Evolutionary conservation across 2,113 vertebrate species (phyloP).

Genomic region (Hippopotamus amphibius): DNA sequence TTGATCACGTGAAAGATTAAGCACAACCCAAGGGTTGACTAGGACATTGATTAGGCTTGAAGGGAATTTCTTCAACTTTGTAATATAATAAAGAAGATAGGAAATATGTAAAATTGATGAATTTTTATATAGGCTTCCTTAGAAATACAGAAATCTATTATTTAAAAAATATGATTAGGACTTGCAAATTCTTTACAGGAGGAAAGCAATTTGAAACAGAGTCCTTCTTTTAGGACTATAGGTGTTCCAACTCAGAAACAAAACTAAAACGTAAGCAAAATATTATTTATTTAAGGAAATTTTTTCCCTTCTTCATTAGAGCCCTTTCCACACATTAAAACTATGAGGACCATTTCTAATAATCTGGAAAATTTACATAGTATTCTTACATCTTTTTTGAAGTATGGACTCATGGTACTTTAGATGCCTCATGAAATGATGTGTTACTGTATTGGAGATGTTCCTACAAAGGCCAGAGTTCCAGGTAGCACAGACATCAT

Average conservation of each 20-base stretch:
- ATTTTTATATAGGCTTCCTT: conserved; percentile 38
- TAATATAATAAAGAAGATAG: conserved; percentile 39
- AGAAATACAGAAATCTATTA: conserved; percentile 37
- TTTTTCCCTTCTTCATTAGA: neutral
- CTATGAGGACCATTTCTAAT: conserved; percentile 14
- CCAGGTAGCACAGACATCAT: neutral
- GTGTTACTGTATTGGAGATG: neutral
- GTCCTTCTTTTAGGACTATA: neutral
- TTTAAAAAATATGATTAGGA: conserved; percentile 51
- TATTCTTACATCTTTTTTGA: neutral
- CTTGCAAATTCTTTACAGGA: conserved; percentile 62
- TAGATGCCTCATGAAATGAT: neutral
- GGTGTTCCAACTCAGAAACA: conserved; percentile 50
- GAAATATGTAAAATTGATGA: neutral
- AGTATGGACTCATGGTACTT: neutral
- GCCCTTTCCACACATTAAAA: neutral
- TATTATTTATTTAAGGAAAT: conserved; percentile 47
- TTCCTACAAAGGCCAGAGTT: neutral
- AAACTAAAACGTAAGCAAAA: conserved; percentile 57
- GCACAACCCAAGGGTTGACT: neutral
- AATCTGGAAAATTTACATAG: conserved; percentile 1
- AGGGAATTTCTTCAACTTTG: conserved; percentile 11
- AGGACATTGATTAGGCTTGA: neutral
- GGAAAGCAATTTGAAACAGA: conserved; percentile 43
- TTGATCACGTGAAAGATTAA: neutral